Conservation (phyloP, 2,888 invertebrate species). For the Cryptocephalus primarius region DNA sequence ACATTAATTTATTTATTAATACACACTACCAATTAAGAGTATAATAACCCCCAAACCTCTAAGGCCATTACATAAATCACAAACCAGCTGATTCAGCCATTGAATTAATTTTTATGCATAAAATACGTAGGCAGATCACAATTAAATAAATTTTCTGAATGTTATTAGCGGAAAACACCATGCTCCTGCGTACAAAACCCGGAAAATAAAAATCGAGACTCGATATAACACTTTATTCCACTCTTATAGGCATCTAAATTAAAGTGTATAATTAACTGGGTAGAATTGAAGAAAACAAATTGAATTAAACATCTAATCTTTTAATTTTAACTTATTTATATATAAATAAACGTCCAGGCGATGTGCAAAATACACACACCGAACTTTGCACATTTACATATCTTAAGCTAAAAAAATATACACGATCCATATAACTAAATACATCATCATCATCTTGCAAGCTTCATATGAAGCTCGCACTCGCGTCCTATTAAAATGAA, state of each 20-base stretch:
- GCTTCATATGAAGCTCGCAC: not conserved
- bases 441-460: not conserved
- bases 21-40: too few relatives aligned
- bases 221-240: too few relatives aligned
- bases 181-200: too few relatives aligned
- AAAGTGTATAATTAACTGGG: not conserved
- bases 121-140: too few relatives aligned
- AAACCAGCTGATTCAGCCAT: too few relatives aligned
- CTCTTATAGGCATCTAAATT: too few relatives aligned
- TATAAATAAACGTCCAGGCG: not conserved
- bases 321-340: not conserved
- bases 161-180: not conserved
- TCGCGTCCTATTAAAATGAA: constrained; percentile 5
- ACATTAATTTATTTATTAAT: too few relatives aligned
- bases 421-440: constrained; percentile 13
- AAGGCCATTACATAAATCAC: too few relatives aligned
- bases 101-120: too few relatives aligned
- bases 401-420: constrained; percentile 21
- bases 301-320: not conserved
- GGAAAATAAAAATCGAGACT: too few relatives aligned
- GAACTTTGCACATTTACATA: constrained; percentile 14
- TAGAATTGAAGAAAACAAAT: not conserved
- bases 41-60: too few relatives aligned
- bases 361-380: not conserved
- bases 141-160: too few relatives aligned